phyloP scores from a whole-genome alignment of 2,113 vertebrate species.

The Rhadina sibilatrix region DNA sequence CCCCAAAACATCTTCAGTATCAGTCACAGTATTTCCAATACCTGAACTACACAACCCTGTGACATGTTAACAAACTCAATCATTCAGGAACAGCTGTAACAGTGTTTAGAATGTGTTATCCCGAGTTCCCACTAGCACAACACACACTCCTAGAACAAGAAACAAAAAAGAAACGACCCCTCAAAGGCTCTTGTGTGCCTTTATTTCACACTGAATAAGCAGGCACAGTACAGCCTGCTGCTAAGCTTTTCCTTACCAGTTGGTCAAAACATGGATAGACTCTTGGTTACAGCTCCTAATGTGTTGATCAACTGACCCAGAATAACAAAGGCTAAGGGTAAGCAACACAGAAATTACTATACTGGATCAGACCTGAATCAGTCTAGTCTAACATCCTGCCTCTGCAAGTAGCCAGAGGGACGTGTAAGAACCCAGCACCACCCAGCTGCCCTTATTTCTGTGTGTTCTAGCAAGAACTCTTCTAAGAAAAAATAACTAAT shows the following conservation, averaged over 20 bases:
- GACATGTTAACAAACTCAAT: background rate
- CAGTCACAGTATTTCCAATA: background rate
- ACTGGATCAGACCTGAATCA: background rate
- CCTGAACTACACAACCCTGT: background rate
- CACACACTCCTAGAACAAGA: constrained; percentile 11
- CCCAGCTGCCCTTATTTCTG: background rate
- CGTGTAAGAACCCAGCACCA: background rate
- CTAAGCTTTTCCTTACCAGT: constrained; percentile 46
- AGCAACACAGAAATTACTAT: constrained; percentile 21
- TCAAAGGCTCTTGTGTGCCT: constrained; percentile 54
- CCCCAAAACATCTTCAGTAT: background rate
- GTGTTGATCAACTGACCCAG: constrained; percentile 52
- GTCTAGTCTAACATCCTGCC: background rate
- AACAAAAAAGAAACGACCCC: constrained; percentile 3
- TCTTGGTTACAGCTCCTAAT: constrained; percentile 34
- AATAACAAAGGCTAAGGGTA: constrained; percentile 40
- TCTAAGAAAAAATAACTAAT: background rate
- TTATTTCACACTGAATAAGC: constrained; percentile 57
- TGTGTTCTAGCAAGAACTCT: background rate
- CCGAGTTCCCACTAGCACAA: background rate
- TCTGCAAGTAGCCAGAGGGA: background rate
- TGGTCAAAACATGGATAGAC: constrained; percentile 46
- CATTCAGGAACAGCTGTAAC: background rate
- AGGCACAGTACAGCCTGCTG: constrained; percentile 30
- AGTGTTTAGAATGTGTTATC: background rate